Conservation (phyloP, 2,113 vertebrate species). For the Oreochromis tanganicae region DNA sequence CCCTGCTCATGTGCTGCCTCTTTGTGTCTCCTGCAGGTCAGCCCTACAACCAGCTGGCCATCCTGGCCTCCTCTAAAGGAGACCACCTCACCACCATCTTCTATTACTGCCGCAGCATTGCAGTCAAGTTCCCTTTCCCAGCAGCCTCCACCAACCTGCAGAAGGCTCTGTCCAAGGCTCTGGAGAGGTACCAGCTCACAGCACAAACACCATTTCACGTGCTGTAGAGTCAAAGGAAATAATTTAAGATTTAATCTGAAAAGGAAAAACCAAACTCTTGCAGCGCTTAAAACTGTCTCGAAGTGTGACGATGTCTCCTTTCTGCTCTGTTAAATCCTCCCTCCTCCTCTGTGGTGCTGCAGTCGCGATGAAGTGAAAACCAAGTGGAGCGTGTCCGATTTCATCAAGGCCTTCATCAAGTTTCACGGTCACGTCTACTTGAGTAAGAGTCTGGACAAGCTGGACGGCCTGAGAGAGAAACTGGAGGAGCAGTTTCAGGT, state of each 20-base stretch:
- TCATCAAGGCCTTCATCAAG: slow-evolving; percentile 97
- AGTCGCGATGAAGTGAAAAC: slow-evolving; percentile 96
- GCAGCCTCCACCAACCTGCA: slow-evolving; percentile 98
- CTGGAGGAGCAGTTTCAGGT: slow-evolving; percentile 99
- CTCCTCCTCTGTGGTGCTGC: background rate
- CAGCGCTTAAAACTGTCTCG: accelerated
- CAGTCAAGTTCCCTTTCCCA: slow-evolving; percentile 98
- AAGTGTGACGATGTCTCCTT: background rate
- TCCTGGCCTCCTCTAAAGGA: slow-evolving; percentile 97
- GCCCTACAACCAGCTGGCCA: slow-evolving; percentile 99
- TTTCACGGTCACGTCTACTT: slow-evolving; percentile 98
- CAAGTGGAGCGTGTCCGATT: slow-evolving; percentile 94
- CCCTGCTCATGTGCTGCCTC: accelerated
- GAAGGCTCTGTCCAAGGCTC: slow-evolving; percentile 98
- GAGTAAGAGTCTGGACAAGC: slow-evolving; percentile 90
- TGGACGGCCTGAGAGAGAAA: slow-evolving; percentile 87
- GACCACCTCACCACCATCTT: slow-evolving; percentile 99
- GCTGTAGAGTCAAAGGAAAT: background rate
- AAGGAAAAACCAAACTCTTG: accelerated
- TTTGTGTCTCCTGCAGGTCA: slow-evolving; percentile 79
- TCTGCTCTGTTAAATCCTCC: background rate
- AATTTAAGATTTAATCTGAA: background rate
- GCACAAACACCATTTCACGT: background rate
- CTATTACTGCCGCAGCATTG: slow-evolving; percentile 99
- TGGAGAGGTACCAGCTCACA: slow-evolving; percentile 82